Evolutionary conservation across 2,797 vertebrate genomes (phyloP).

Genomic region (Sparus aurata): DNA sequence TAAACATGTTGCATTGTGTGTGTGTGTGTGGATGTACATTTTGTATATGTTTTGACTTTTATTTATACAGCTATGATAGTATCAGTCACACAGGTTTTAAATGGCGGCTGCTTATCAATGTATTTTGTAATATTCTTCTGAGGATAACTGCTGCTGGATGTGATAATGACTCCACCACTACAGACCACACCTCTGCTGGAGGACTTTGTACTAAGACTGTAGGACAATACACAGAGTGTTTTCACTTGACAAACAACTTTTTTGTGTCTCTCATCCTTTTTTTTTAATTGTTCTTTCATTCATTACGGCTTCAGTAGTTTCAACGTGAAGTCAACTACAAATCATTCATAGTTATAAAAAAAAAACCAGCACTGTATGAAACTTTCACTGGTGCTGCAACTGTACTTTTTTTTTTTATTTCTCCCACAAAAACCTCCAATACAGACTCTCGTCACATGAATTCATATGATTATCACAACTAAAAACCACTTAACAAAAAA

Average conservation of each 20-base stretch:
- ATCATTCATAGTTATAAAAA: conserved; percentile 12
- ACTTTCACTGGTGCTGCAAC: not conserved
- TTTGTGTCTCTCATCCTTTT: conserved; percentile 13
- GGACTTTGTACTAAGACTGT: conserved; percentile 27
- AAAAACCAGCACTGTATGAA: conserved; percentile 2
- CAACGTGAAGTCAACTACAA: not conserved
- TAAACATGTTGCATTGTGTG: conserved; percentile 12
- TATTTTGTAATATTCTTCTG: conserved; percentile 27
- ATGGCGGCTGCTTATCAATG: not conserved
- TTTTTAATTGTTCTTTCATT: conserved; percentile 47
- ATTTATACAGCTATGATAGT: conserved; percentile 45
- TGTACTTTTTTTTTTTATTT: not conserved
- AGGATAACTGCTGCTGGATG: conserved; percentile 28
- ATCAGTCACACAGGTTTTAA: conserved; percentile 27
- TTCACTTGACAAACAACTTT: conserved; percentile 26
- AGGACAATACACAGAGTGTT: conserved; percentile 25
- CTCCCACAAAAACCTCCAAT: not conserved
- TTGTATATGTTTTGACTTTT: conserved; percentile 37
- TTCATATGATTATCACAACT: not conserved
- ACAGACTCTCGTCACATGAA: conserved; percentile 10
- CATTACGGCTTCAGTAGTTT: conserved; percentile 29
- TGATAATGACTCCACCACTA: not conserved
- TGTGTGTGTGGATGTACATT: conserved; percentile 9
- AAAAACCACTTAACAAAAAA: conserved; percentile 4
- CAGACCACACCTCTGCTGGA: conserved; percentile 23